Evolutionary conservation across 37 sponge, comb jelly and placozoan species (phyloP), one percentile per base, ranked within the genome.

Genomic region (Ephydatia muelleri): DNA sequence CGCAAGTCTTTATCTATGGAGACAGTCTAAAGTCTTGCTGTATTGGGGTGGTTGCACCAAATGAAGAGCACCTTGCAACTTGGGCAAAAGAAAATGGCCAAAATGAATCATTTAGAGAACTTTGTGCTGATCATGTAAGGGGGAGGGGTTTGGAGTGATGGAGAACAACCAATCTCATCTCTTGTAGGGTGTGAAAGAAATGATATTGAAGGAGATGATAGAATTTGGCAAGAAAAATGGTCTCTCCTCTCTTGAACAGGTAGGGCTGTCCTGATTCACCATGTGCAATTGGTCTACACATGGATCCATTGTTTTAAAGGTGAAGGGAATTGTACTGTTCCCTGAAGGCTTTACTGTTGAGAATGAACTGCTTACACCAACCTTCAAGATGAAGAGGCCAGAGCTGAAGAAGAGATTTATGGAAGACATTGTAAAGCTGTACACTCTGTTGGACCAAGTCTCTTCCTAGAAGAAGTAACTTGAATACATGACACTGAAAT

Each of bases 311-410:
- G 30, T 67, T 69, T 1, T 68, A 21, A 64, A 95, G 95, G 91
- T 91, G 6, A 98, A 98, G 80, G 94, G 88, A 28, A 87, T 98
- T 16, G 39, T 70, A 49, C 83, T 98, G 16, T 40, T 66, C 29
- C 70, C 89, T 13, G 90, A 88, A 65, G 86, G 65, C 1, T 98
- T 98, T 90, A 74, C 92, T 32, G 88, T 96, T 26, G 99, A 98
- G 40, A 92, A 98, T 48, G 92, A 86, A 32, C 65, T 94, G 33
- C 88, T 96, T 21, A 98, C 99, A 47, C 99, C 99, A 5, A 96
- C 99, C 28, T 91, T 94, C 79, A 98, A 98, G 82, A 75, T 93
- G 80, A 92, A 90, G 75, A 75, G 99, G 31, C 91, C 86, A 31
- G 73, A 83, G 26, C 64, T 88, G 72, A 89, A 86, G 81, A 83